Percentiles rank a stretch among this genome's conserved stretches.
Evolutionary conservation across 1,140 invertebrate genomes (phyloP).

Genomic region (Aphelenchoides besseyi): DNA sequence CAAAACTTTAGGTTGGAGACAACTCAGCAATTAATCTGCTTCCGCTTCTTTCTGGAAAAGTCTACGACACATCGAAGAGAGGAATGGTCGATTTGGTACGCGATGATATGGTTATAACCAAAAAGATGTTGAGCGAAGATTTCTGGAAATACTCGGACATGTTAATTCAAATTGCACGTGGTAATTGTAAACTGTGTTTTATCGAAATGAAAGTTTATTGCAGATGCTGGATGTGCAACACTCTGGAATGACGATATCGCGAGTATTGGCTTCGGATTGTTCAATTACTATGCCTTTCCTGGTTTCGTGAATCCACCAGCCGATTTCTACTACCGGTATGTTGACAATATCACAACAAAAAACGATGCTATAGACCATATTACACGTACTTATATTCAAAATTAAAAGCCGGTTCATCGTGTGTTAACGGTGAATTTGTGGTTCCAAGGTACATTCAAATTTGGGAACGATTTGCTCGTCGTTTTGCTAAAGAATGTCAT

Average conservation of each 20-base stretch:
- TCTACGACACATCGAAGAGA: conserved; percentile 34
- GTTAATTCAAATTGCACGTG: conserved; percentile 21
- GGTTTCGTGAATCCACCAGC: conserved; percentile 49
- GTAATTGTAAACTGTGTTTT: neutral
- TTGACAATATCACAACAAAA: too few species aligned
- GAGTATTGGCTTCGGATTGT: conserved; percentile 40
- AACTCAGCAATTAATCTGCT: conserved; percentile 56
- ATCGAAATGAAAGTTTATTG: conserved; percentile 10
- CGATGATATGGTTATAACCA: conserved; percentile 12
- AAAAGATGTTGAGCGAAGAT: conserved; percentile 16
- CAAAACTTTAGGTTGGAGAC: conserved; percentile 48
- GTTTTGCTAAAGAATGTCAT: conserved; percentile 21
- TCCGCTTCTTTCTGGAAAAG: conserved; percentile 40
- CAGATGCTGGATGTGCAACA: conserved; percentile 47
- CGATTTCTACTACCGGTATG: conserved; percentile 52
- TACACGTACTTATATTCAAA: conserved; percentile 38
- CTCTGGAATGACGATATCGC: conserved; percentile 57
- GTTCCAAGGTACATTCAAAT: conserved; percentile 34
- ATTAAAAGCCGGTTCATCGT: conserved; percentile 20
- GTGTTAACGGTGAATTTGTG: conserved; percentile 34
- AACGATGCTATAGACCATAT: conserved; percentile 38
- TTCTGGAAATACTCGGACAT: conserved; percentile 31
- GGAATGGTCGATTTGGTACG: conserved; percentile 28
- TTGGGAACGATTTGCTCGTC: conserved; percentile 46
- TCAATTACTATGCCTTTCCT: conserved; percentile 52